phyloP scores from a whole-genome alignment of 2,888 invertebrate species.

The Zonitis immaculata region DNA sequence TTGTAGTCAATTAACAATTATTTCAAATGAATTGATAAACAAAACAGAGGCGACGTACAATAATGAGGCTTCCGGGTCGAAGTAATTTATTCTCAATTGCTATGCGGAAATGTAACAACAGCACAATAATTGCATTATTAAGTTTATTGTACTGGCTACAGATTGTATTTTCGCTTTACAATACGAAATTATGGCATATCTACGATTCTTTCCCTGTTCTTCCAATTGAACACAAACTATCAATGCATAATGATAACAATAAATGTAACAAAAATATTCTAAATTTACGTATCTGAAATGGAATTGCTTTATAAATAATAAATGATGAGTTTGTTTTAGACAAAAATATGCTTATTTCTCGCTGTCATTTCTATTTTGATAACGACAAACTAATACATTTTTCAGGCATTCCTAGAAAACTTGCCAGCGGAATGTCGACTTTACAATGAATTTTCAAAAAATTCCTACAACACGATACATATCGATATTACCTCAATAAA shows the following conservation, averaged over 20 bases:
- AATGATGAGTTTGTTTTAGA: background rate
- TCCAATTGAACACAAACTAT: too few relatives aligned
- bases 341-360: background rate
- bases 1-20: background rate
- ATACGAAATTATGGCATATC: too few relatives aligned
- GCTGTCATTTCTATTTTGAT: background rate
- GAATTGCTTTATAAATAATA: background rate
- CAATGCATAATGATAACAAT: too few relatives aligned
- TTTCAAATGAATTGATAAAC: background rate
- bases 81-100: constrained; percentile 15
- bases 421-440: background rate
- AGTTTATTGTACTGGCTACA: constrained; percentile 12
- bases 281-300: background rate
- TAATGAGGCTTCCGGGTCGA: constrained; percentile 12
- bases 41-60: background rate
- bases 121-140: constrained; percentile 17
- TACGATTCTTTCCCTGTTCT: too few relatives aligned
- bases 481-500: too few relatives aligned
- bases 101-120: constrained; percentile 15
- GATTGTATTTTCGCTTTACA: constrained; percentile 8
- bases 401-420: background rate
- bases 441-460: background rate
- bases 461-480: too few relatives aligned
- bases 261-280: too few relatives aligned
- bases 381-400: background rate